These are phyloP conservation scores for Strix aluco DNA, from an alignment of 2,113 vertebrate species.

Conservation along the genomic window DNA sequence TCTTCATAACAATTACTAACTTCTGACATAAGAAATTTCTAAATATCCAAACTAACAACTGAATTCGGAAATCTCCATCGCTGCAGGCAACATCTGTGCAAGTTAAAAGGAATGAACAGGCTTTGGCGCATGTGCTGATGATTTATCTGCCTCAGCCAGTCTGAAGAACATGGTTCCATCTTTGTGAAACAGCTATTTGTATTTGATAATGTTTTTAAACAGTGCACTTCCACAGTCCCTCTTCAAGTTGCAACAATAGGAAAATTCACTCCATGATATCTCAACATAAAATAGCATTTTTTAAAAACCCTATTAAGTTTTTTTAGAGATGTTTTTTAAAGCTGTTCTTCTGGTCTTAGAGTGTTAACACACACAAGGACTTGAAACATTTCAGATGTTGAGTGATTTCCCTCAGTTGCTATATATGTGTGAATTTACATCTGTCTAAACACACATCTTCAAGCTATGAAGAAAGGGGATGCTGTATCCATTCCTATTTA, in stretches of 20 bases:
- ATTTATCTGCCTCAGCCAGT: neutral
- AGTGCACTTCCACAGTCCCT: neutral
- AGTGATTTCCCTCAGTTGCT: neutral
- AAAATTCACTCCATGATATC: neutral
- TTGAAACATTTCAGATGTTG: neutral
- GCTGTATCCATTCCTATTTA: neutral
- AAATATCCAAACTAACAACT: neutral
- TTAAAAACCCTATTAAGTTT: neutral
- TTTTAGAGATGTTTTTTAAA: neutral
- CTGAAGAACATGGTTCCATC: neutral
- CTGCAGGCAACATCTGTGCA: neutral
- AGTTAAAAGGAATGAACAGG: neutral
- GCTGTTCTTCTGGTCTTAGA: neutral
- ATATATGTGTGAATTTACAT: neutral
- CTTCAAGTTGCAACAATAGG: neutral
- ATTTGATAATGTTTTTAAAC: neutral
- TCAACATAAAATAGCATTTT: neutral
- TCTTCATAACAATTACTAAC: neutral
- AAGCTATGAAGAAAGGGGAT: neutral
- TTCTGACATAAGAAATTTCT: neutral
- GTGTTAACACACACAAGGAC: neutral
- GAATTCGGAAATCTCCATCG: neutral
- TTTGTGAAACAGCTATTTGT: neutral
- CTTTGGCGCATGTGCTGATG: neutral
- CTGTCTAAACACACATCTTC: neutral